Conservation (phyloP, 2,113 vertebrate species). For the Nerophis lumbriciformis region DNA sequence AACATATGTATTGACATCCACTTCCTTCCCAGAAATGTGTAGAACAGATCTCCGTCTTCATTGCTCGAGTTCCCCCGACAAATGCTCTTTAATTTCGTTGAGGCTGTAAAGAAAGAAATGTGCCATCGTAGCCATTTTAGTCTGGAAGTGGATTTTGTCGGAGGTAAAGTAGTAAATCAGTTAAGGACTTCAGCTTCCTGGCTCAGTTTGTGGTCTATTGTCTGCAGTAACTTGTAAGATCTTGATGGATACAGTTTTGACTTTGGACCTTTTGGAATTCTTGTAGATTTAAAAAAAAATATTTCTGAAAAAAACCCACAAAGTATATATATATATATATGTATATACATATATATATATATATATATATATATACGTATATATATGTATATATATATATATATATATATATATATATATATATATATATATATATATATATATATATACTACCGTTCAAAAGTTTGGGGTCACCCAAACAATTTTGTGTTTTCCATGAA, state of each 20-base stretch:
- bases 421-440: too few species aligned
- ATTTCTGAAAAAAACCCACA: too few species aligned
- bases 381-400: too few species aligned
- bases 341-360: too few species aligned
- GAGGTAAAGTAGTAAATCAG: conserved; percentile 25
- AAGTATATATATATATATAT: too few species aligned
- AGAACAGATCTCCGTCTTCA: conserved; percentile 40
- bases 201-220: conserved; percentile 40
- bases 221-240: conserved; percentile 49
- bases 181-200: conserved; percentile 28
- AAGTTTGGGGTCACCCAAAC: too few species aligned
- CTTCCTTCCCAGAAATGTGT: conserved; percentile 61
- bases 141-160: conserved; percentile 27
- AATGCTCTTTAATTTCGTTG: conserved; percentile 54
- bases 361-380: too few species aligned
- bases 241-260: not conserved
- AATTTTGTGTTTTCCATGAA: too few species aligned
- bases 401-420: too few species aligned
- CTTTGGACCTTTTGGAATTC: too few species aligned
- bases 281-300: too few species aligned
- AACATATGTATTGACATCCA: conserved; percentile 59
- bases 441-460: too few species aligned
- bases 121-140: conserved; percentile 45
- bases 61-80: conserved; percentile 36
- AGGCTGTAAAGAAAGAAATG: conserved; percentile 33